Base-by-base conservation (phyloP, 2,888 invertebrate species). In the Sphaeridia pumilis region DNA sequence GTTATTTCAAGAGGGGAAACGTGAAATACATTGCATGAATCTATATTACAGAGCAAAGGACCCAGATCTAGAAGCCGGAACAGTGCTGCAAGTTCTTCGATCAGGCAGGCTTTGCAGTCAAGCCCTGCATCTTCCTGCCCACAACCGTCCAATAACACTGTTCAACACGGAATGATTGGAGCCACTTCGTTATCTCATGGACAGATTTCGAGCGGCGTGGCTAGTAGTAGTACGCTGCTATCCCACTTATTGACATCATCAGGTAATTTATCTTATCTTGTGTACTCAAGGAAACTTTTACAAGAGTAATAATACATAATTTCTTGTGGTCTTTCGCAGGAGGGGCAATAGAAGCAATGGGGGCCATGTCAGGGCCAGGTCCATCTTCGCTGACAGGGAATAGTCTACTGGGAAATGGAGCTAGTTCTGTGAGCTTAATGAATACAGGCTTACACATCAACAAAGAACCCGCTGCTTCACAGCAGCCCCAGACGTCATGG, bases 141-240 rank as follows among this genome's bases (percentile, higher is more conserved):
- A 48, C 71, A 74, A 61, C 69, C 75, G 60, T 76, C 78, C 54
- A 83, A 78, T 54, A 83, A 83, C 58, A 75, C 86, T 63, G 77
- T 80, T 46, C 36, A 49, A 12, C 55, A 52, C 20, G 53, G 47
- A 25, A 34, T 36, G 27, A 48, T 56, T 46, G 28, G 45, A 14
- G 20, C 46, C 24, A 52, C 43, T 34, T 5, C 52, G 1, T 46
- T 57, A 48, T 21, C 51, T 22, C 51, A 53, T 43, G 38, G 42
- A 41, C 57, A 54, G 26, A 58, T 57, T 49, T 22, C 52, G 26
- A 52, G 46, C 28, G 35, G 55, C 17, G 52, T 56, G 41, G 50
- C 48, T 14, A 60, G 51, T 51, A n/a, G n/a, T 10, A 59, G 59
- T 47, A 63, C 64, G 1, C 54, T 64, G 7, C 45, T 64, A 27